phyloP scores from a whole-genome alignment of 2,113 vertebrate genomes.

The Potamarius usumacintae region DNA sequence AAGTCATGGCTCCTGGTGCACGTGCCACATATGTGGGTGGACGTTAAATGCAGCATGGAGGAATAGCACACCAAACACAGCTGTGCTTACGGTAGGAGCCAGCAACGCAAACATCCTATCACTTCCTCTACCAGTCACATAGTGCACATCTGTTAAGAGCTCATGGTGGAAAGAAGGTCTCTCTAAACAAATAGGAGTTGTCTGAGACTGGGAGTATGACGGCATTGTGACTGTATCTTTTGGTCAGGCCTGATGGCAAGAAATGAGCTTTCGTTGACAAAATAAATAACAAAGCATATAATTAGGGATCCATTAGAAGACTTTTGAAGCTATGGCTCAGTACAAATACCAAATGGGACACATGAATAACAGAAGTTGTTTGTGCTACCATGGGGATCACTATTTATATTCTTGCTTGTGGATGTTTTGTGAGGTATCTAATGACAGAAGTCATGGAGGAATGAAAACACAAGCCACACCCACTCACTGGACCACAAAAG shows the following conservation, averaged over 20 bases:
- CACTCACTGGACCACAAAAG: not conserved
- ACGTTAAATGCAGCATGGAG: slow-evolving; percentile 17
- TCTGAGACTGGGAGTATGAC: slow-evolving; percentile 36
- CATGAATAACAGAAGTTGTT: slow-evolving; percentile 36
- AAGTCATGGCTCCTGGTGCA: slow-evolving; percentile 14
- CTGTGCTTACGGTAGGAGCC: slow-evolving; percentile 54
- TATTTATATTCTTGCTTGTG: slow-evolving; percentile 11
- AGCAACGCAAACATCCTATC: slow-evolving; percentile 48
- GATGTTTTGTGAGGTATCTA: not conserved
- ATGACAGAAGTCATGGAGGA: slow-evolving; percentile 4
- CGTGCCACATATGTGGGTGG: slow-evolving; percentile 30
- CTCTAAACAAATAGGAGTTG: slow-evolving; percentile 36
- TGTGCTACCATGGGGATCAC: slow-evolving; percentile 14
- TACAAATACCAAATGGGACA: slow-evolving; percentile 23
- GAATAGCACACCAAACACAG: slow-evolving; percentile 54
- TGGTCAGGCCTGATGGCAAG: slow-evolving; percentile 10
- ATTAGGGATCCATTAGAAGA: slow-evolving; percentile 48
- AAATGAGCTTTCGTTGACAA: slow-evolving; percentile 50
- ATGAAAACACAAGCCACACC: slow-evolving; percentile 17
- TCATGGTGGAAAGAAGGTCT: slow-evolving; percentile 30
- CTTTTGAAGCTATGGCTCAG: slow-evolving; percentile 36
- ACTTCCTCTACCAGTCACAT: slow-evolving; percentile 32
- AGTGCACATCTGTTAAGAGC: slow-evolving; percentile 40
- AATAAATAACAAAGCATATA: slow-evolving; percentile 50
- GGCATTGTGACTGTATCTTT: slow-evolving; percentile 48